Percentiles rank a stretch among this genome's conserved stretches.
phyloP scores from a whole-genome alignment of 2,797 vertebrate genomes.

The Danio aesculapii region DNA sequence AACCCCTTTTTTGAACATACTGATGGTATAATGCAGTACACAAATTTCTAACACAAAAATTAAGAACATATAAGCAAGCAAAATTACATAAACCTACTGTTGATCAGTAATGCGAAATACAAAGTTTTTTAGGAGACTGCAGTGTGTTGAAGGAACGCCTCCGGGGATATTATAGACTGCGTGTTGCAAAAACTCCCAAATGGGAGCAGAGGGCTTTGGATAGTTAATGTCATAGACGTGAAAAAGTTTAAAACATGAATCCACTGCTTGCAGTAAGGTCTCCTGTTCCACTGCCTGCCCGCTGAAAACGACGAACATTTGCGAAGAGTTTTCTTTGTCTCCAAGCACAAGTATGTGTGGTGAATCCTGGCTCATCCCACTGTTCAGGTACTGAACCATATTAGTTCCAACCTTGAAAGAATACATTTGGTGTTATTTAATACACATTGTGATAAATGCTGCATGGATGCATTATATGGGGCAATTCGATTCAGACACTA shows the following conservation, averaged over 20 bases:
- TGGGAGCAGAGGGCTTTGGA: neutral
- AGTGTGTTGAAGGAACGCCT: neutral
- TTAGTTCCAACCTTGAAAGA: neutral
- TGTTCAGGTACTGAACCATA: neutral
- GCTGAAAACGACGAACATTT: neutral
- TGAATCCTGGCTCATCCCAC: neutral
- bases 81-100: neutral
- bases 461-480: neutral
- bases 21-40: no score
- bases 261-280: neutral
- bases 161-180: neutral
- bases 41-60: no score
- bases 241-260: slow-evolving; percentile 1
- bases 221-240: neutral
- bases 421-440: neutral
- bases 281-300: neutral
- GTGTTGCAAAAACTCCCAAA: neutral
- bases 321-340: neutral
- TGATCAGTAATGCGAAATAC: neutral
- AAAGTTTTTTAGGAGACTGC: neutral
- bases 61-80: no score
- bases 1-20: no score
- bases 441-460: neutral
- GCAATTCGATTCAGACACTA: no score
- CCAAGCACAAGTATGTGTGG: neutral